Conservation (phyloP, 1,140 invertebrate species). For the Parasteatoda tepidariorum region DNA sequence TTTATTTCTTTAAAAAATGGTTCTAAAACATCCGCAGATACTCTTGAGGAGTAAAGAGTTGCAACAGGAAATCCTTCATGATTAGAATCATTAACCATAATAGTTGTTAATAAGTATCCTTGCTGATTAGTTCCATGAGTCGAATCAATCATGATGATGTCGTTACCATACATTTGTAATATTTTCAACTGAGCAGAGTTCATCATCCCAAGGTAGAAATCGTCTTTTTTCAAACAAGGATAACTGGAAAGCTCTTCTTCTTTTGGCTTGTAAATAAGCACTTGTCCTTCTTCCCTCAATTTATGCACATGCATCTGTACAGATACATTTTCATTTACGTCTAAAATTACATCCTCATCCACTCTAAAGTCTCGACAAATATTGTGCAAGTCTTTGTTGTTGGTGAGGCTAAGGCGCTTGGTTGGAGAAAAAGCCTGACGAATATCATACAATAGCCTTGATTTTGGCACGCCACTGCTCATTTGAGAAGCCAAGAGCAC, state of each 20-base stretch:
- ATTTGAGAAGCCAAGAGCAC: not conserved
- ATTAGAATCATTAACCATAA: slow-evolving; percentile 21
- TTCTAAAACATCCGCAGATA: not conserved
- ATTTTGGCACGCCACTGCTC: not conserved
- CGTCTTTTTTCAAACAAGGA: not conserved
- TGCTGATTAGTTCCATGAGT: slow-evolving; percentile 23
- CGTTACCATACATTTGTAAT: not conserved
- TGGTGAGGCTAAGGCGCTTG: not conserved
- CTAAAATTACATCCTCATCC: not conserved
- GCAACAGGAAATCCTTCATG: slow-evolving; percentile 1
- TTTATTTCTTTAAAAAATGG: not conserved
- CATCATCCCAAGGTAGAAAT: not conserved
- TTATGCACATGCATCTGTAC: not conserved
- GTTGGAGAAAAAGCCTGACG: not conserved
- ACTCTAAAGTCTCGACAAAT: not conserved
- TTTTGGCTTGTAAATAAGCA: not conserved
- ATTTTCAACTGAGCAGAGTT: not conserved
- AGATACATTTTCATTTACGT: not conserved
- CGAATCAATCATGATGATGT: slow-evolving; percentile 26
- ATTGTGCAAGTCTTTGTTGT: not conserved
- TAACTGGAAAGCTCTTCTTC: not conserved
- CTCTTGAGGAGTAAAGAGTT: not conserved
- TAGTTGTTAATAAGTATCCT: slow-evolving; percentile 1
- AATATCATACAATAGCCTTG: not conserved
- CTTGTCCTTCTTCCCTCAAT: not conserved